A percentile compares a stretch with the other conserved stretches of the same genome.
These are phyloP conservation scores for Pegoplata infirma DNA, from an alignment of 2,888 invertebrate species.

Conservation along the genomic window DNA sequence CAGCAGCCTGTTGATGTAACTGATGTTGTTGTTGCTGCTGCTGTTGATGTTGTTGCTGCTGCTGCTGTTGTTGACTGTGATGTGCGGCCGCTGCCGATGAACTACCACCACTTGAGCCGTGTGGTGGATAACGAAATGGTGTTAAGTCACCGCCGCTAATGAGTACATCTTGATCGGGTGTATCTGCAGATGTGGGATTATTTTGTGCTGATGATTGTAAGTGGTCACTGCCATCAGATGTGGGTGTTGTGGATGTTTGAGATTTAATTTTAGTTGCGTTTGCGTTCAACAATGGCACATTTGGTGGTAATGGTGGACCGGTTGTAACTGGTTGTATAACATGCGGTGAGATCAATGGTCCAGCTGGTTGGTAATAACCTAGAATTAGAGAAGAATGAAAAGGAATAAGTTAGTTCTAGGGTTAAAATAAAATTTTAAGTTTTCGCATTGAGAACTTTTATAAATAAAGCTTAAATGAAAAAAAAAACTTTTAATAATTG, in stretches of 20 bases:
- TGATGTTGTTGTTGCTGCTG: conserved; percentile 72
- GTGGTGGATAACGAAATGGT: conserved; percentile 71
- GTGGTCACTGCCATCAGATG: conserved; percentile 64
- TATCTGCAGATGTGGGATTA: conserved; percentile 51
- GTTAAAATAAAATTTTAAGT: too few species aligned
- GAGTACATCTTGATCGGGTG: conserved; percentile 72
- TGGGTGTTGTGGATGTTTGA: conserved; percentile 76
- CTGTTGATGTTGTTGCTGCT: conserved; percentile 66
- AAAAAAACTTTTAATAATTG: too few species aligned
- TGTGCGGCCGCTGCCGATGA: conserved; percentile 55
- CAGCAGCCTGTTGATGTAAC: conserved; percentile 70
- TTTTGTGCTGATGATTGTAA: conserved; percentile 31
- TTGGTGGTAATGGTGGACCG: conserved; percentile 68
- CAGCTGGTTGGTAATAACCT: conserved; percentile 96
- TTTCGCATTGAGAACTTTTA: too few species aligned
- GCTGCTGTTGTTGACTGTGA: conserved; percentile 63
- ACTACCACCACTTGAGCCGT: conserved; percentile 60
- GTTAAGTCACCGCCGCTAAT: conserved; percentile 73
- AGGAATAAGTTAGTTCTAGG: not conserved
- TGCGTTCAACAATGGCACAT: conserved; percentile 64
- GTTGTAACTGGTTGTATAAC: conserved; percentile 79
- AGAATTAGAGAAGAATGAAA: conserved; percentile 68
- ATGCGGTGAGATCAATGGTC: conserved; percentile 89
- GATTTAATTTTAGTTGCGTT: conserved; percentile 69
- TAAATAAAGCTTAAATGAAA: too few species aligned